These are phyloP conservation scores for Crocuta crocuta DNA, from an alignment of 2,113 vertebrate genomes.

Conservation along the genomic window DNA sequence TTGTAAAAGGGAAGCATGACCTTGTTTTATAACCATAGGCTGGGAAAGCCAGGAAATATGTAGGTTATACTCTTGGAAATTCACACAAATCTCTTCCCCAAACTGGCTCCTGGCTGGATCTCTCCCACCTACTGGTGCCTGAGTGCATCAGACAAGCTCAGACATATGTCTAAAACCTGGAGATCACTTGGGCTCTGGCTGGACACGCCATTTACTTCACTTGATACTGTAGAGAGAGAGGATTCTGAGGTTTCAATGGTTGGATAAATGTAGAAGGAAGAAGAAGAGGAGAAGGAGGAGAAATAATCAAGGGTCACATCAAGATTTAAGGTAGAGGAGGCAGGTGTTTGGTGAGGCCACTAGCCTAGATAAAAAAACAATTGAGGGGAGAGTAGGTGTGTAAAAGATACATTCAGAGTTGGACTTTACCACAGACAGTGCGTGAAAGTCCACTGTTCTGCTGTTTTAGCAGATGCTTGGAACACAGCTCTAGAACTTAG, in stretches of 20 bases:
- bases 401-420: background rate
- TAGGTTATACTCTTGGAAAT: background rate
- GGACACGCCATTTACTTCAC: background rate
- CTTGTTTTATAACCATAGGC: background rate
- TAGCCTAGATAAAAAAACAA: background rate
- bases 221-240: background rate
- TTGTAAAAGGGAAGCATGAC: background rate
- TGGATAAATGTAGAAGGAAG: background rate
- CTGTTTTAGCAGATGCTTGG: background rate
- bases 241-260: background rate
- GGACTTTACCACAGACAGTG: background rate
- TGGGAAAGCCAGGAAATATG: background rate
- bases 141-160: background rate
- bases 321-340: background rate
- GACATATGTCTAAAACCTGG: background rate
- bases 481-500: background rate
- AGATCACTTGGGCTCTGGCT: background rate
- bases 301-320: background rate
- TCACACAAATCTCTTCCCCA: background rate
- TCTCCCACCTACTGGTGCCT: fast-evolving
- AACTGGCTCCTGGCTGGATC: background rate
- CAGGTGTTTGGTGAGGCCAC: background rate
- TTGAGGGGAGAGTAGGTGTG: background rate
- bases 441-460: background rate
- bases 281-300: background rate